These are phyloP conservation scores for Melanocharis versteri DNA, from an alignment of 2,113 vertebrate species.

Conservation along the genomic window DNA sequence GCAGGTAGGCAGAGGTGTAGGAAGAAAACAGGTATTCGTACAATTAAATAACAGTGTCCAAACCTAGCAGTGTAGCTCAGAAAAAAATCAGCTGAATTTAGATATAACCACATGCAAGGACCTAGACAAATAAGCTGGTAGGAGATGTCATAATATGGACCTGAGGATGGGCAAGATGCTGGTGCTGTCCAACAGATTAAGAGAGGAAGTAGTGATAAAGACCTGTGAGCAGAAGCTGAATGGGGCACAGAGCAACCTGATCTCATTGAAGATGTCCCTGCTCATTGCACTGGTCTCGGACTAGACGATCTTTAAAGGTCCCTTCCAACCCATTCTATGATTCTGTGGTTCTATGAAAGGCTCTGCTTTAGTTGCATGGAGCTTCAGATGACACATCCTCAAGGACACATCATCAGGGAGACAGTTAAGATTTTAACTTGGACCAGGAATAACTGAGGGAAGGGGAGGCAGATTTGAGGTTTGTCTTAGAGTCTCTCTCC, in stretches of 20 bases:
- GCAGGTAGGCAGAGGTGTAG: background rate
- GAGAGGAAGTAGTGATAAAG: background rate
- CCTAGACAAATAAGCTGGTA: background rate
- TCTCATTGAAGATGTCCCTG: background rate
- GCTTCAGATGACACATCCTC: background rate
- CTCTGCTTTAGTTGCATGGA: background rate
- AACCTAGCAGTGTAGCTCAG: background rate
- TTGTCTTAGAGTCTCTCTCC: background rate
- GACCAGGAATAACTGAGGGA: background rate
- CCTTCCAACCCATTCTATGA: background rate
- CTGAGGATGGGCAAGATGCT: background rate
- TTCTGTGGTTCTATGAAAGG: background rate
- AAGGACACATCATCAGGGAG: background rate
- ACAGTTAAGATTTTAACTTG: background rate
- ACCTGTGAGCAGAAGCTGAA: background rate
- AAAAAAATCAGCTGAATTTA: background rate
- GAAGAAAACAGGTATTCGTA: background rate
- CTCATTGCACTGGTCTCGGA: background rate
- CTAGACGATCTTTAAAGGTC: background rate
- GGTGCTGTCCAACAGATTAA: background rate
- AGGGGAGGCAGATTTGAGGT: background rate
- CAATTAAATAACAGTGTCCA: background rate
- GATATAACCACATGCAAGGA: fast-evolving
- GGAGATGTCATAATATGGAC: background rate
- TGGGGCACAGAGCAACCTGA: background rate